Base-by-base conservation (phyloP, 2,797 vertebrate species). In the Erithacus rubecula region DNA sequence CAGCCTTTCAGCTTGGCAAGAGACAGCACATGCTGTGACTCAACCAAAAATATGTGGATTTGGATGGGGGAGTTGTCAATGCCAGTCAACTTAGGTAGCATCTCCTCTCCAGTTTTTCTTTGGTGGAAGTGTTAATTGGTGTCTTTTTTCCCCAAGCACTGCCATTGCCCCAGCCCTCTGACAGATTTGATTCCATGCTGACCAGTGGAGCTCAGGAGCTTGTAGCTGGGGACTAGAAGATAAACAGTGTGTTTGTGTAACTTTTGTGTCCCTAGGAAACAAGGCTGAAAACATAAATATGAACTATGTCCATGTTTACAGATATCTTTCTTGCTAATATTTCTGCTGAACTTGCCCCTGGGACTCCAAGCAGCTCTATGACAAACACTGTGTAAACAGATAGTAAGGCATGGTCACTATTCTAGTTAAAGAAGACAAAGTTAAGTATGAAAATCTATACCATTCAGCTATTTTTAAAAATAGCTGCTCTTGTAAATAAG, bases 221-320 rank as follows among this genome's bases (percentile, higher is more conserved):
- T 7, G 0, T 71, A 26, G 24, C 0, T 86, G 49, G 24, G 75
- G 53, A 81, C 43, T 43, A 83, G 55, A 16, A 77, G 71, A 74
- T 44, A 83, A 74, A 56, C 11, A 43, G 30, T 23, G 34, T 78
- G 65, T 60, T 91, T 89, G 58, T 78, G 43, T 46, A 87, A 81
- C 24, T 87, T 83, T 26, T 44, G 39, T 58, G 72, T 85, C 84
- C 64, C 70, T 91, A 72, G 76, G 62, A 95, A 93, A 87, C 0
- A 1, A 89, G 58, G n/a, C 72, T 86, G 59, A 75, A 81, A 89
- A 59, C 46, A 72, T 87, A 65, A 94, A 65, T 87, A 95, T 22
- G 67, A 96, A 55, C 69, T 79, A 15, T 79, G 72, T 75, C 63
- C 47, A 6, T 78, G 72, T 90, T 94, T 91, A 93, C 69, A 75